Base-by-base conservation (phyloP, 2,797 vertebrate genomes). In the Falco biarmicus region DNA sequence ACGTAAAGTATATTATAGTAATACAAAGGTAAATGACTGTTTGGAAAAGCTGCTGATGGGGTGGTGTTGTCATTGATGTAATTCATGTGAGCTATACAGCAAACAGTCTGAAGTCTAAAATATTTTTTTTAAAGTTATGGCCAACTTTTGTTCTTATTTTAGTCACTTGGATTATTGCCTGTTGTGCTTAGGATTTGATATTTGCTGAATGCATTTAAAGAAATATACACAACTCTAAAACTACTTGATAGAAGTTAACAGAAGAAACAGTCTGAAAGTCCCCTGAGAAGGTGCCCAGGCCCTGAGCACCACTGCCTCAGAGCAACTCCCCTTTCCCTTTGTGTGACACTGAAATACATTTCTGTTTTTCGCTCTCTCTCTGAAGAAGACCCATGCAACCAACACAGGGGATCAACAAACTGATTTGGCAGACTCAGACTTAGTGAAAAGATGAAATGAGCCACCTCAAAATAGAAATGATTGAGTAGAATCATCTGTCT, bases 1-100 rank as follows among this genome's bases (percentile, higher is more conserved):
- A 57, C 68, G 64, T 89, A 61, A 95, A 93, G 56, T 87, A 89
- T 89, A 90, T 92, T 37, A 77, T 80, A 93, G 82, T 79, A 94
- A 77, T 31, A 90, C 43, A 86, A 82, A 92, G 65, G 32, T 61
- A 93, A 94, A 84, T 1, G 7, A 50, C 68, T 84, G 28, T 47
- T 78, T 80, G 57, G 85, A 89, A 95, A 95, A 94, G 43, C 34
- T 83, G 65, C 56, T 65, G 64, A 48, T 31, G 28, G 39, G 31
- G 39, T 64, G 43, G 15, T 69, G 60, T 26, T 83, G 80, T 80
- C 64, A 15, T 1, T 39, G 64, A 92, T 18, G 14, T 13, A 84
- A 69, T 79, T 84, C 63, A 43, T 57, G 31, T 57, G 68, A 94
- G 56, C 77, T 89, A 59, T 39, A 66, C 11, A 79, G 56, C 8